Evolutionary conservation across 2,113 vertebrate species (phyloP).

Genomic region (Phaethornis superciliosus): DNA sequence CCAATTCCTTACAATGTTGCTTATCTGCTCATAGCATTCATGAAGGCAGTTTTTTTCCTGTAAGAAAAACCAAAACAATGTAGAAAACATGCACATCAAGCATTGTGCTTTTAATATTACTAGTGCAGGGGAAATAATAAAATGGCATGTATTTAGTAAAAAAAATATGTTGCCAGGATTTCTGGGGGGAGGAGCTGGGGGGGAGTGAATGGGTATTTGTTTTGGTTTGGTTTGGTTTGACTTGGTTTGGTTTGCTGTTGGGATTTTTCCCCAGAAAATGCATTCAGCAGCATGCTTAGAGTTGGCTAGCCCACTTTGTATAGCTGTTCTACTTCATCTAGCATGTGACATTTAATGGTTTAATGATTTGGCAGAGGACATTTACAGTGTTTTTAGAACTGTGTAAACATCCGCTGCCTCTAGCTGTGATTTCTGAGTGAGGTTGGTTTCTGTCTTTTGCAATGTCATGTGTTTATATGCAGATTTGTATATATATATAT

Average conservation of each 20-base stretch:
- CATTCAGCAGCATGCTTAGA: not conserved
- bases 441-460: not conserved
- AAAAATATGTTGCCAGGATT: not conserved
- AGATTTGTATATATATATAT: not conserved
- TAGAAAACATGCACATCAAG: not conserved
- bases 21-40: not conserved
- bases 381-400: not conserved
- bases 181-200: rapidly evolving
- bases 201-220: not conserved
- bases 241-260: not conserved
- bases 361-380: not conserved
- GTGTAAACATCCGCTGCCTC: not conserved
- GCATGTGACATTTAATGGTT: not conserved
- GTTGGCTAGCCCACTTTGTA: not conserved
- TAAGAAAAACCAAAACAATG: not conserved
- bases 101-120: not conserved
- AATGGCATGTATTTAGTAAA: not conserved
- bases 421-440: not conserved
- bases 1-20: not conserved
- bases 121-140: not conserved
- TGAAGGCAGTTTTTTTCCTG: not conserved
- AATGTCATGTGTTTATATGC: not conserved
- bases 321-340: not conserved
- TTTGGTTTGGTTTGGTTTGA: not conserved
- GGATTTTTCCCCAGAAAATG: not conserved